phyloP scores from a whole-genome alignment of 1,140 invertebrate species.

The Bombus affinis region DNA sequence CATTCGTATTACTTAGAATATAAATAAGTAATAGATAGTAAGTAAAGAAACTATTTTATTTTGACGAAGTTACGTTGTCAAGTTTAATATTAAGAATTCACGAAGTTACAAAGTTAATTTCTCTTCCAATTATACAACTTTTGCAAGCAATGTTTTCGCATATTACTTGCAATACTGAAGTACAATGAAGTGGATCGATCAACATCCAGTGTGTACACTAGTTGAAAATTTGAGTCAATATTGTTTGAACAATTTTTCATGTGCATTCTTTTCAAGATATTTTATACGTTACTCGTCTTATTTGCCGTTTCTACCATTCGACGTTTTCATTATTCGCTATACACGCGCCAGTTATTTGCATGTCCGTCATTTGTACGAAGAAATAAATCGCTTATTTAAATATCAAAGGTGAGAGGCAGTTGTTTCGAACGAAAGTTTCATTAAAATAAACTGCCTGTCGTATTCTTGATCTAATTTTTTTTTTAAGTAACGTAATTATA shows the following conservation, averaged over 20 bases:
- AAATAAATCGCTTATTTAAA: not conserved
- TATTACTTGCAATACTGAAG: not conserved
- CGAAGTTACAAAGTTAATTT: too few relatives aligned
- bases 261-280: not conserved
- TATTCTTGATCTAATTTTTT: not conserved
- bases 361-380: not conserved
- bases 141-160: not conserved
- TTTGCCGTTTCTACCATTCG: not conserved
- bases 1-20: too few relatives aligned
- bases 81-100: too few relatives aligned
- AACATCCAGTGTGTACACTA: not conserved
- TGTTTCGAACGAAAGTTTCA: not conserved
- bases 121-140: too few relatives aligned
- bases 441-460: not conserved
- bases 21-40: too few relatives aligned
- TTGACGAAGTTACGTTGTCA: too few relatives aligned
- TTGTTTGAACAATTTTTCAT: not conserved
- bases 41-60: too few relatives aligned
- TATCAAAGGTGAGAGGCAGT: conserved; percentile 7
- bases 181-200: not conserved
- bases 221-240: not conserved
- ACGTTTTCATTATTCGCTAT: not conserved
- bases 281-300: not conserved
- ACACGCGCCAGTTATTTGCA: conserved; percentile 10
- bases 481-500: not conserved